Base-by-base conservation (phyloP, 2,888 invertebrate species). In the Acanthosepion esculentum region DNA sequence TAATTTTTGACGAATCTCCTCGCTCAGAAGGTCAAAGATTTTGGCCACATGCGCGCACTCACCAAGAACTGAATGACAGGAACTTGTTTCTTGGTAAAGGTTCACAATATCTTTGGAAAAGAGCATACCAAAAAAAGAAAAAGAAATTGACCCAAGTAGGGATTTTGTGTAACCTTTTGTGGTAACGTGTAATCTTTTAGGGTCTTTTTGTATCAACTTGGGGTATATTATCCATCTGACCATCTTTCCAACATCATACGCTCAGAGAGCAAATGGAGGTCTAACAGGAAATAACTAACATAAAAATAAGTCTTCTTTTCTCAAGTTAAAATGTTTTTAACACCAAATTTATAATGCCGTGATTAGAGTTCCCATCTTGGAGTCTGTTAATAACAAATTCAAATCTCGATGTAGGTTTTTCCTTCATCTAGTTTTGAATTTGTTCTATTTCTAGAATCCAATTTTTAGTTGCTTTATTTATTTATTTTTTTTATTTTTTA, bases 1-100 rank as follows among this genome's bases (percentile, higher is more conserved):
- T 78, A 78, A 78, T 33, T 78, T 78, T 78, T n/a, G 78, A 78
- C 78, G 78, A 78, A 78, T 78, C 78, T 33, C n/a, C n/a, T n/a
- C n/a, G 78, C n/a, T 33, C n/a, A 78, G n/a, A 78, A 78, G 78
- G 78, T 78, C 78, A 78, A 78, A n/a, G 33, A 33, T 12, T 33
- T 78, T 78, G 78, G 78, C n/a, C 78, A 78, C 20, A n/a, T n/a
- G n/a, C n/a, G 12, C 78, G 78, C 78, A 78, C 33, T 78, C 78
- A 78, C 78, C n/a, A 78, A 78, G 78, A 78, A 78, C 78, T n/a
- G 33, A 78, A 33, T 78, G 78, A 78, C 78, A 78, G 78, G 64
- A 64, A 64, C 26, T 64, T 26, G 26, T 5, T 26, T 64, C 64
- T 64, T 23, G 26, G 33, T n/a, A n/a, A 78, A 12, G 33, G 78